Evolutionary conservation across 2,888 invertebrate species (phyloP), one percentile per base, ranked within the genome.

Genomic region (Drosophila birchii): DNA sequence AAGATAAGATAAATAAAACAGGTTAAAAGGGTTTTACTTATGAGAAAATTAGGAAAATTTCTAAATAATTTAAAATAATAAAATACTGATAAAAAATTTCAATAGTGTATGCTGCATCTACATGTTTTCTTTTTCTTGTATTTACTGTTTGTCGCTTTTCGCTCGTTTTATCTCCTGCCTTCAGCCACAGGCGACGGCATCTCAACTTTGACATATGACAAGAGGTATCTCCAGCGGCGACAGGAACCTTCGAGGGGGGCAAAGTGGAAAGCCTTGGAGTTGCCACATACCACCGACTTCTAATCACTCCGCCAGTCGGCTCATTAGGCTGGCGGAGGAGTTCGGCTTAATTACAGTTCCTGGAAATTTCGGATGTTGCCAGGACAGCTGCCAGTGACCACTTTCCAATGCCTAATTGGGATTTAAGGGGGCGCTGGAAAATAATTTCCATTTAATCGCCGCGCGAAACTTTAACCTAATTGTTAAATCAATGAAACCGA

Each of bases 401-500:
- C 71, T 54, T 68, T 68, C 16, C 55, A 44, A 49, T 45, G 23
- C 60, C 39, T 78, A 86, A 86, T 86, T 86, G 69, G 76, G 62
- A 83, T 74, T 82, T 80, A 54, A 74, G 68, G 58, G 41, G 12
- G 45, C 45, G 23, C 41, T 45, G 29, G 12, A 16, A 54, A 69
- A 70, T 76, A 75, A 75, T 75, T 75, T 68, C 67, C 56, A 86
- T 82, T 80, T 82, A 78, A 86, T 76, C 68, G 71, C 39, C 20
- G 61, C 58, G 61, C 41, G 41, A 80, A 80, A 76, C 43, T 76
- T 74, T 57, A 44, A 43, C 76, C 71, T 85, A 89, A 86, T 87
- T 88, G 74, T 77, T 78, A 87, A 86, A 88, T 86, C 89, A 88
- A 89, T 89, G 89, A 61, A 78, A 70, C 73, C 62, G 67, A 69